Percentiles rank a stretch among this genome's conserved stretches.
Conservation (phyloP, 2,113 vertebrate species). For the Thalassarche chlororhynchos region DNA sequence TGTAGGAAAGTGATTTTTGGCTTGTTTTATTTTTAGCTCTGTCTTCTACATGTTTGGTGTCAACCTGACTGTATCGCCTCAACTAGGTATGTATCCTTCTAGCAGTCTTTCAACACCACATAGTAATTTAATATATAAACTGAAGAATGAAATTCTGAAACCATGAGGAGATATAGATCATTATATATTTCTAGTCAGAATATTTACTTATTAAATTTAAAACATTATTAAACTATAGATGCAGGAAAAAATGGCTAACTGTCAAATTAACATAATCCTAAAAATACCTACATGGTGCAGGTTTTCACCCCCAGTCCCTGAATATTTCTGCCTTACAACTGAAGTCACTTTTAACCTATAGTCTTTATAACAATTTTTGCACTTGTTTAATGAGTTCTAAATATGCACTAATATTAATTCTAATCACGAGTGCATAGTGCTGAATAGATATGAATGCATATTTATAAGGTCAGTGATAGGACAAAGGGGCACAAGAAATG, state of each 20-base stretch:
- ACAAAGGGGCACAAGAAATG: background rate
- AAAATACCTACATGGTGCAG: background rate
- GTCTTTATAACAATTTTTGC: background rate
- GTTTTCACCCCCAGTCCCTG: background rate
- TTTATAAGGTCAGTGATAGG: conserved; percentile 10
- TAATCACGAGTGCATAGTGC: background rate
- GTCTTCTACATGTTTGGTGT: background rate
- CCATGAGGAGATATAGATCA: background rate
- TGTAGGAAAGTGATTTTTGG: background rate
- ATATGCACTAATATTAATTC: background rate
- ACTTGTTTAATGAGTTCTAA: conserved; percentile 16
- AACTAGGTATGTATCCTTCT: background rate
- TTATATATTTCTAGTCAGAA: background rate
- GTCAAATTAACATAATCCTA: background rate
- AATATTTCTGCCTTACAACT: background rate
- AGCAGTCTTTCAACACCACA: background rate
- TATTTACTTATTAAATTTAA: background rate
- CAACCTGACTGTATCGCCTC: rapidly evolving
- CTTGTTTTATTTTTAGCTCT: background rate
- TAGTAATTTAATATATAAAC: background rate
- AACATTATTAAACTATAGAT: background rate
- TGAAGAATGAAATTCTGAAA: background rate
- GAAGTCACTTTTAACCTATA: background rate
- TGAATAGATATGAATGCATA: background rate
- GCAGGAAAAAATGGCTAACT: background rate